Conservation (phyloP, 2,888 invertebrate species). For the Cerastis leucographa region DNA sequence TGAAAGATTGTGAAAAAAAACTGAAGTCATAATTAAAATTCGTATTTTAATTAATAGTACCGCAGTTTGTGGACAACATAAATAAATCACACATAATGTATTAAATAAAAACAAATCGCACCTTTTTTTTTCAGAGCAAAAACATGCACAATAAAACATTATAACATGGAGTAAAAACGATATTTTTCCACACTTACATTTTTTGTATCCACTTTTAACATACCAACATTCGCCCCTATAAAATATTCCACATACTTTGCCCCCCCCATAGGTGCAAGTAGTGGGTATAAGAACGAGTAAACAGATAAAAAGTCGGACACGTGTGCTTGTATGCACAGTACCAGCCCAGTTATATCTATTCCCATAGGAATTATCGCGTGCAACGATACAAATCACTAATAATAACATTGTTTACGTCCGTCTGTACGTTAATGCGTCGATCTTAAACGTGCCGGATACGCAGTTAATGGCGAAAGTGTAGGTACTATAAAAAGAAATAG, state of each 20-base stretch:
- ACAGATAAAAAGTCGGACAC: conserved; percentile 72
- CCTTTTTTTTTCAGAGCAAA: conserved; percentile 13
- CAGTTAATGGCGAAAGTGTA: conserved; percentile 56
- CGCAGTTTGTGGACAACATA: not conserved
- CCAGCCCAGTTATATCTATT: conserved; percentile 70
- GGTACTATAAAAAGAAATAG: conserved; percentile 53
- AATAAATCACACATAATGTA: conserved; percentile 21
- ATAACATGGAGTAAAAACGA: conserved; percentile 25
- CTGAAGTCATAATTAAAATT: conserved; percentile 8
- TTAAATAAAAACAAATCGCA: conserved; percentile 3
- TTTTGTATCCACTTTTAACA: conserved; percentile 40
- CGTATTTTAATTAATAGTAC: conserved; percentile 20
- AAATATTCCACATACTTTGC: conserved; percentile 48
- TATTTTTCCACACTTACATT: not conserved
- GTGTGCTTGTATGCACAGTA: conserved; percentile 68
- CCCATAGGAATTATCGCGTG: conserved; percentile 66
- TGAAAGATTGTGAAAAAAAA: not conserved
- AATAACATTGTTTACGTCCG: conserved; percentile 69
- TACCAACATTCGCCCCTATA: conserved; percentile 47
- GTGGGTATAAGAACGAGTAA: conserved; percentile 54
- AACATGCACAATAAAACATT: conserved; percentile 11
- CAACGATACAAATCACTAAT: conserved; percentile 68
- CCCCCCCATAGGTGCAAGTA: conserved; percentile 41
- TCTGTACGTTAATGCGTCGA: conserved; percentile 65
- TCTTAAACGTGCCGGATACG: conserved; percentile 64